Conservation (phyloP, 2,797 vertebrate species). For the Coccyzus lansbergi region DNA sequence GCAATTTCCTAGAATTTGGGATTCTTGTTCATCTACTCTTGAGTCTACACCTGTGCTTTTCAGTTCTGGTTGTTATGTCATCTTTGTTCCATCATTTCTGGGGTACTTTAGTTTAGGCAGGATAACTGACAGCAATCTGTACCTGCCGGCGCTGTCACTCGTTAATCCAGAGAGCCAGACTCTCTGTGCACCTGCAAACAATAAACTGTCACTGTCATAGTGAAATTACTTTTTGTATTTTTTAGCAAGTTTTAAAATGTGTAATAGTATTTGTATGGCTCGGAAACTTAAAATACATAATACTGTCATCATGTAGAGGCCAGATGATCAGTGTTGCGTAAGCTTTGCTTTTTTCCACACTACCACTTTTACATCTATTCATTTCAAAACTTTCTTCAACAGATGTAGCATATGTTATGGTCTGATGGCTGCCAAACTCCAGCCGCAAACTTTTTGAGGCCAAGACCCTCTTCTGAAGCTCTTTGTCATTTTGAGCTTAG, state of each 20-base stretch:
- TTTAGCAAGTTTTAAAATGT: slow-evolving; percentile 53
- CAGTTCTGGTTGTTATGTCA: not conserved
- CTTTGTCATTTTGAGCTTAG: slow-evolving; percentile 23
- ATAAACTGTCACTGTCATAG: slow-evolving; percentile 52
- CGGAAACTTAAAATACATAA: slow-evolving; percentile 55
- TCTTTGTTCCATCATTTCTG: not conserved
- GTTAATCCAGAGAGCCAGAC: not conserved
- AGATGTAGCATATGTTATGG: slow-evolving; percentile 46
- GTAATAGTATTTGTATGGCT: slow-evolving; percentile 54
- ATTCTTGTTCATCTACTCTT: not conserved
- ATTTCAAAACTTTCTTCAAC: slow-evolving; percentile 17
- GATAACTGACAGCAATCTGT: slow-evolving; percentile 4
- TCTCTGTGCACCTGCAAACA: slow-evolving; percentile 47
- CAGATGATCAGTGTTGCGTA: slow-evolving; percentile 43
- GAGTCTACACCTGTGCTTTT: not conserved
- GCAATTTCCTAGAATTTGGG: not conserved
- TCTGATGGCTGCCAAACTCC: slow-evolving; percentile 58
- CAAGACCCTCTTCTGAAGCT: slow-evolving; percentile 40
- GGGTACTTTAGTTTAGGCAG: not conserved
- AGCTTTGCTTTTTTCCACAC: slow-evolving; percentile 34
- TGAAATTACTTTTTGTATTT: slow-evolving; percentile 33
- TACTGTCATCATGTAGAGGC: slow-evolving; percentile 53
- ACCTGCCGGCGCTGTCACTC: not conserved
- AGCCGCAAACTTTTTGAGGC: slow-evolving; percentile 42
- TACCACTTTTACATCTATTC: slow-evolving; percentile 42